A percentile compares a stretch with the other conserved stretches of the same genome.
Evolutionary conservation across 2,888 invertebrate genomes (phyloP).

Genomic region (Clitarchus hookeri): DNA sequence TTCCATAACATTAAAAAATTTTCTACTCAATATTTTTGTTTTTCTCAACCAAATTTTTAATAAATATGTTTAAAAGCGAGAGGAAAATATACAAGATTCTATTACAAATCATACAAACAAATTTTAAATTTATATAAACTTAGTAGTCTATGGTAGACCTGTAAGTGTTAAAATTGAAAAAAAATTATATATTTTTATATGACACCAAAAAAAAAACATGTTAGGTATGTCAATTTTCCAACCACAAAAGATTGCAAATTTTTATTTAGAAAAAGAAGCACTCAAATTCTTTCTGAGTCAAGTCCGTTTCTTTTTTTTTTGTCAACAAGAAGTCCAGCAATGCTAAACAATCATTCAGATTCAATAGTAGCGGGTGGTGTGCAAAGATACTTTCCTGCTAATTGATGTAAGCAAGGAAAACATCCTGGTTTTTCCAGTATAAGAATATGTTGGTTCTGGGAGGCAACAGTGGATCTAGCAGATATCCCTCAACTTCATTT

Average conservation of each 20-base stretch:
- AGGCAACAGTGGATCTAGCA: neutral
- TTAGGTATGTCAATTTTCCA: slow-evolving; percentile 2
- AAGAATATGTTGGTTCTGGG: neutral
- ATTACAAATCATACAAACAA: too few species aligned
- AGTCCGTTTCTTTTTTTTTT: neutral
- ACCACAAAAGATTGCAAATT: neutral
- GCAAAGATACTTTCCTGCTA: neutral
- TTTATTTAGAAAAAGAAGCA: neutral
- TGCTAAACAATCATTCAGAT: neutral
- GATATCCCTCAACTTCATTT: neutral
- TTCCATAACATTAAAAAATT: neutral
- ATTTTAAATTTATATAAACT: too few species aligned
- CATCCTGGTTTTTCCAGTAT: neutral
- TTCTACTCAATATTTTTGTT: slow-evolving; percentile 27
- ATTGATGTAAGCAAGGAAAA: neutral
- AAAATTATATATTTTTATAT: neutral
- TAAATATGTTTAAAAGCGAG: too few species aligned
- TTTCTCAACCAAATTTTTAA: neutral
- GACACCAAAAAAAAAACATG: neutral
- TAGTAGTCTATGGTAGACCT: too few species aligned
- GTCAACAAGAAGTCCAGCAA: neutral
- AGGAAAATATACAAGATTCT: too few species aligned
- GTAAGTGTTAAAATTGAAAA: too few species aligned
- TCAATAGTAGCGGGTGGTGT: neutral
- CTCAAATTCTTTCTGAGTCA: neutral